A percentile compares a stretch with the other conserved stretches of the same genome.
phyloP scores from a whole-genome alignment of 2,113 vertebrate species.

The Leucoraja erinaceus region DNA sequence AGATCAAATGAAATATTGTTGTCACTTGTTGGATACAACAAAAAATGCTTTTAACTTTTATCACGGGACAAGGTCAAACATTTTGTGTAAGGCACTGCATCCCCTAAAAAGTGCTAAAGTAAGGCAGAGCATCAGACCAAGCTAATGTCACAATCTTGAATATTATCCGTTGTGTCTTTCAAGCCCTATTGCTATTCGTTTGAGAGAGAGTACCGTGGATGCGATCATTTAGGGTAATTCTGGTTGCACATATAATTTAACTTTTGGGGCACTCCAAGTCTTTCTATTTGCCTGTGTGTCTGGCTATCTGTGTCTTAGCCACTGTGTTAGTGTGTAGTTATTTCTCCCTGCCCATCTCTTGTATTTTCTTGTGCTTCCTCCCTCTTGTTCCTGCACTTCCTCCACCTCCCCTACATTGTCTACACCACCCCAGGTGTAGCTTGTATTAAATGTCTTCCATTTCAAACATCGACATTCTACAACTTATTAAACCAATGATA shows the following conservation, averaged over 20 bases:
- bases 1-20: not conserved
- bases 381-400: not conserved
- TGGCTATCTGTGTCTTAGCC: not conserved
- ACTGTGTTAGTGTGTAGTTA: no score
- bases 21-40: not conserved
- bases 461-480: not conserved
- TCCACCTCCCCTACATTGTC: not conserved
- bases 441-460: not conserved
- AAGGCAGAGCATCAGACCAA: not conserved
- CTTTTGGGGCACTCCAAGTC: constrained; percentile 36
- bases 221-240: not conserved
- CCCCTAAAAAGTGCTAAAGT: not conserved
- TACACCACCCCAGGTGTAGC: not conserved
- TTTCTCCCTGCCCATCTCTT: not conserved
- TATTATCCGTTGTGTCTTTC: not conserved
- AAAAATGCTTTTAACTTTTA: not conserved
- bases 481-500: not conserved
- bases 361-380: no score
- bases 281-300: not conserved
- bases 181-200: not conserved
- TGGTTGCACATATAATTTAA: constrained; percentile 37
- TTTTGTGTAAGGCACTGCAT: not conserved
- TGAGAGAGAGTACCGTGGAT: not conserved
- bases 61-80: not conserved
- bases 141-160: not conserved